Evolutionary conservation across 2,797 vertebrate genomes (phyloP), one percentile per base, ranked within the genome.

Genomic region (Arvicola amphibius): DNA sequence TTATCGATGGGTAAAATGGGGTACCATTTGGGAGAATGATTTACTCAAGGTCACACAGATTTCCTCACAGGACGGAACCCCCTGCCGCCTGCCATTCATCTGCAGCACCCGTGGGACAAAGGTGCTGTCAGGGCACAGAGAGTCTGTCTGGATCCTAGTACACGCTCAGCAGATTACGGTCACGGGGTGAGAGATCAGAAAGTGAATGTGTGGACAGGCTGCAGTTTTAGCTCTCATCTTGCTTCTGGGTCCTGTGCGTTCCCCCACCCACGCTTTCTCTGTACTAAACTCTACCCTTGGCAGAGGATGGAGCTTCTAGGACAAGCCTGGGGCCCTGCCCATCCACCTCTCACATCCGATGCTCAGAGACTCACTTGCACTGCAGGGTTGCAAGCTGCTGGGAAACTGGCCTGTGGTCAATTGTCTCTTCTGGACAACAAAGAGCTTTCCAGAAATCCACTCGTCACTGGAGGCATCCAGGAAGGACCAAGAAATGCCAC

Each of bases 141-240:
- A 12, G 4, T 6, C 67, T n/a, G 61, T 23, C 29, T 67, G 2
- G 16, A 53, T 6, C 63, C 32, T 23, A n/a, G 67, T 6, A 23
- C 0, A 4, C 23, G 4, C 9, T 43, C 10, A 59, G 14, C 17
- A n/a, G 46, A 63, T 10, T 14, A 21, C 14, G 14, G 71, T 43
- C 9, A 1, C 1, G 10, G 23, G 27, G n/a, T 11, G 3, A 77
- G 27, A 17, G 56, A 51, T 6, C 4, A 3, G 0, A 6, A 21
- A 76, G 32, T 10, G 51, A 63, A 43, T 0, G 13, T n/a, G 34
- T 17, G 5, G 48, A 1, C 0, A 67, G 6, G 32, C 69, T 61
- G 27, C 21, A 23, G 1, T 43, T 37, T 40, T 73, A 11, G 17
- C 40, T 29, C 46, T 19, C 4, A 46, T 21, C 29, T 40, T 59